phyloP scores from a whole-genome alignment of 2,888 invertebrate species.

The Dromius quadrimaculatus region DNA sequence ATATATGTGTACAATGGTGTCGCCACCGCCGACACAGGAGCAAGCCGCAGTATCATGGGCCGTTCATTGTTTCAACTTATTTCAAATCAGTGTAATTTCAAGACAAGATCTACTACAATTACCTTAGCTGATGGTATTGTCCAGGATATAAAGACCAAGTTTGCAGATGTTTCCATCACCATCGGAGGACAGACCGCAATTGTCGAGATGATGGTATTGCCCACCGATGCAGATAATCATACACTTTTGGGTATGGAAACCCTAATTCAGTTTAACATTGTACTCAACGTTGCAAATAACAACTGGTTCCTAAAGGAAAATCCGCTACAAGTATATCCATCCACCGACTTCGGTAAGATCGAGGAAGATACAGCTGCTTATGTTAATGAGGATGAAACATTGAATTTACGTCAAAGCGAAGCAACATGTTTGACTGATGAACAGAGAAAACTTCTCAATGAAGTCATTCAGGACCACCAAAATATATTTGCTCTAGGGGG shows the following conservation, averaged over 20 bases:
- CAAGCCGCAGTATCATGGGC: background rate
- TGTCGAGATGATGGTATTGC: background rate
- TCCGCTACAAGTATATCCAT: background rate
- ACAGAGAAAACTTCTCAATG: no score
- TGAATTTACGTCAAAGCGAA: background rate
- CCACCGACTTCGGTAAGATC: background rate
- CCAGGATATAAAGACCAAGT: background rate
- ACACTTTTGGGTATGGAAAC: background rate
- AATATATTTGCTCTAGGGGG: slow-evolving; percentile 9
- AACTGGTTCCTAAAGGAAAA: background rate
- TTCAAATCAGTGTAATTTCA: background rate
- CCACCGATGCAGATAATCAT: background rate
- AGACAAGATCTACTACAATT: background rate
- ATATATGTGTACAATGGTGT: background rate
- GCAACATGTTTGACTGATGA: no score
- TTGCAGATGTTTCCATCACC: background rate
- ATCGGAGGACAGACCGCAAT: background rate
- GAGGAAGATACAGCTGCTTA: background rate
- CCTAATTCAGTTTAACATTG: background rate
- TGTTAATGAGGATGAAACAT: background rate
- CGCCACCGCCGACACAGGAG: background rate
- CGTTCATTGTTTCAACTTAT: background rate
- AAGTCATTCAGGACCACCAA: background rate
- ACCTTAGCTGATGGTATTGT: background rate
- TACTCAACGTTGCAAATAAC: background rate